These are phyloP conservation scores for Tribolium freemani DNA, from an alignment of 2,888 invertebrate species.

Conservation along the genomic window DNA sequence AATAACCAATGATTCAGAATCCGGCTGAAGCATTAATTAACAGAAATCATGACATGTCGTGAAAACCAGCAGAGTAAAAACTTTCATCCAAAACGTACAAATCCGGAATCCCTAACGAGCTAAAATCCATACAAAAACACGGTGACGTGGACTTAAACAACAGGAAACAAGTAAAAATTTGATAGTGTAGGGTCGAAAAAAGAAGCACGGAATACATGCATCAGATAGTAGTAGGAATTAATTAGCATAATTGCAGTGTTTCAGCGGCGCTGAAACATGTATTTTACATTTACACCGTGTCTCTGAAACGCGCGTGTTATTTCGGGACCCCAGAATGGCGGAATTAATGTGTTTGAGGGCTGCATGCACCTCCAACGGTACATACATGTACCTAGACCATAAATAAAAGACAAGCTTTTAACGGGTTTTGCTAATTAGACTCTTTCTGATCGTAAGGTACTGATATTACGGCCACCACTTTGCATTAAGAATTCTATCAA, in stretches of 20 bases:
- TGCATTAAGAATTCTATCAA: conserved; percentile 1
- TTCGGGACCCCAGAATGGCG: conserved; percentile 18
- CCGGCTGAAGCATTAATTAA: conserved; percentile 7
- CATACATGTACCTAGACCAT: conserved; percentile 20
- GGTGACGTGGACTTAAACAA: conserved; percentile 19
- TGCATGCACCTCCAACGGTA: conserved; percentile 14
- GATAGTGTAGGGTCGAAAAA: conserved; percentile 21
- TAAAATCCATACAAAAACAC: not conserved
- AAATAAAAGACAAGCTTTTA: conserved; percentile 36
- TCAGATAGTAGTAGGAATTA: conserved; percentile 43
- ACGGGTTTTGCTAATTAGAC: conserved; percentile 30
- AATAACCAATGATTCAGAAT: conserved; percentile 7
- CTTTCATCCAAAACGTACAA: not conserved
- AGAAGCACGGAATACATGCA: conserved; percentile 42
- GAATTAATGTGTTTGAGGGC: conserved; percentile 40
- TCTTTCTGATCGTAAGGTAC: conserved; percentile 7
- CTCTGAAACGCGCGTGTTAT: conserved; percentile 42
- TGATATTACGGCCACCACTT: not conserved
- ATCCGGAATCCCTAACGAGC: conserved; percentile 1
- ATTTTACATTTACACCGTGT: conserved; percentile 46
- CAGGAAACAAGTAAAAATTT: conserved; percentile 32
- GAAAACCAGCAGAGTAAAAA: not conserved
- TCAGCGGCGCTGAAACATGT: conserved; percentile 39
- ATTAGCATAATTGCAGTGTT: conserved; percentile 46
- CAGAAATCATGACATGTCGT: conserved; percentile 14